Evolutionary conservation across 1,140 invertebrate genomes (phyloP), one percentile per base, ranked within the genome.

Genomic region (Aphidius ervi): DNA sequence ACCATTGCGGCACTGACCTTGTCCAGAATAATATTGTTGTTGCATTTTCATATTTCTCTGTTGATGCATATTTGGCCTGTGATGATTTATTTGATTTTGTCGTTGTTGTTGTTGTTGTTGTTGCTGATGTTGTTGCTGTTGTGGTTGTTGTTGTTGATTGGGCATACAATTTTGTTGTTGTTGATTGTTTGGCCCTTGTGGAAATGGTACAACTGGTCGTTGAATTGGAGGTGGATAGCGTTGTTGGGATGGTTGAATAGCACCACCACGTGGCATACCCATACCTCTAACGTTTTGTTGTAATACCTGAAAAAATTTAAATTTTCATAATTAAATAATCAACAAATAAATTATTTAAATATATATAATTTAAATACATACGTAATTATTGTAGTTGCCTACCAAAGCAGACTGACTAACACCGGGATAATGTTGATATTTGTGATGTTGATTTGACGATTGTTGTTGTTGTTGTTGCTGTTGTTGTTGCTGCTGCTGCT

Each of bases 381-480:
- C 73, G 68, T 74, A 74, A 79, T 81, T 78, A 81, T 68, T 70
- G 73, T 77, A 74, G 70, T 69, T 67, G 78, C 82, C 78, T 73
- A 81, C 76, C 74, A 81, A 71, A 76, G 76, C 69, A 73, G 79
- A 79, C 69, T 81, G 79, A 74, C 70, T 73, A 66, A 77, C 77
- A 69, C 75, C 73, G 70, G 80, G 80, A 70, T 82, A 81, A 68
- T 79, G 76, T 63, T 77, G 77, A 65, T 83, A 84, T 67, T 83
- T 84, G 63, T 84, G 83, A 68, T 83, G 82, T 59, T 84, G 83
- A 37, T 82, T 82, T 52, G 82, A 82, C 74, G 82, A 84, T 54
- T 81, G 81, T 66, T 84, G 83, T 46, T 81, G 78, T 68, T 83
- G 82, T 64, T 77, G 78, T 31, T 74, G 77, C 10, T 77, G 78